Evolutionary conservation across 2,888 invertebrate genomes (phyloP), one percentile per base, ranked within the genome.

Genomic region (Agrilus biguttatus): DNA sequence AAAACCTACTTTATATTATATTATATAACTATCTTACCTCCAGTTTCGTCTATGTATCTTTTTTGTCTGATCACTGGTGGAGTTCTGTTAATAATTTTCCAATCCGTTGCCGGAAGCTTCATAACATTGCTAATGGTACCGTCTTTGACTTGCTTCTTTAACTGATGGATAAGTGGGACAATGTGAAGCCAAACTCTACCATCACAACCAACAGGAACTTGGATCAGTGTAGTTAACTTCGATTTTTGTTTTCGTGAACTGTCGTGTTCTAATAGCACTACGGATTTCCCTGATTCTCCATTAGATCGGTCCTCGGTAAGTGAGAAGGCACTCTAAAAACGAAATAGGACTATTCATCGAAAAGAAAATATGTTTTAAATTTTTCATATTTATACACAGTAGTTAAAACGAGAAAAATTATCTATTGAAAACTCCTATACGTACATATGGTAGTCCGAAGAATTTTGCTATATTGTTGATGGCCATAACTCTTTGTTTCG

Each of bases 161-260:
- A 62, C 32, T 78, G 76, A 32, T 78, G 75, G n/a, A 86, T 72
- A 12, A 81, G 63, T 21, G 77, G 70, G 35, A 74, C 71, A 54
- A 80, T 78, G 40, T 77, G 73, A n/a, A 71, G 65, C 75, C 80
- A 79, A 23, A 86, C 66, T 49, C 74, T 74, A 37, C 78, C 78
- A 39, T 79, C 79, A 62, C 88, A 88, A 3, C 87, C 88, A 44
- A 86, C 82, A 72, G 83, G 68, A 1, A 73, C 71, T 55, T 72
- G 66, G 42, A 75, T 58, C 41, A 66, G 56, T 41, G 71, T 65
- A 39, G 67, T 61, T 43, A 63, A 58, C 55, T 70, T 70, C 41
- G 67, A 65, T 42, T 62, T 59, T 36, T 66, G 66, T 45, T 62
- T 60, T 46, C 63, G 66, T 36, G 67, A 57, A 54, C 73, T 71